phyloP scores from a whole-genome alignment of 2,113 vertebrate genomes.

The Pteronura brasiliensis region DNA sequence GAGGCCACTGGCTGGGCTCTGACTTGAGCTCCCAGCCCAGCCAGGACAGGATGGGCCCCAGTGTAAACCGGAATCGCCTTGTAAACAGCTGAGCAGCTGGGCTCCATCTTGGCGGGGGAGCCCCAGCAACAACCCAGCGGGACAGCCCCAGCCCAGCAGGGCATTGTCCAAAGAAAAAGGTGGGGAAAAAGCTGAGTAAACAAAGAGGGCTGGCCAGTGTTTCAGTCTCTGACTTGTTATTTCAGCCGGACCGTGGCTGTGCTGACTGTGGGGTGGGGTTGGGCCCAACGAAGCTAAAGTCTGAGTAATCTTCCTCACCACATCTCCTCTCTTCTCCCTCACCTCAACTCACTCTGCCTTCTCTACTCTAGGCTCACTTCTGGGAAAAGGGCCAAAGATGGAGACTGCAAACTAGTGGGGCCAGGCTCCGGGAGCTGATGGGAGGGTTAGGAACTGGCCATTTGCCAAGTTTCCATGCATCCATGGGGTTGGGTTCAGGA shows the following conservation, averaged over 20 bases:
- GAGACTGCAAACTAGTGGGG: background rate
- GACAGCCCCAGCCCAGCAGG: constrained; percentile 79
- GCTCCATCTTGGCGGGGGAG: constrained; percentile 81
- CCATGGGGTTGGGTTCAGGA: background rate
- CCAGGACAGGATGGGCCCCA: constrained; percentile 74
- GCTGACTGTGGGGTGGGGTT: constrained; percentile 57
- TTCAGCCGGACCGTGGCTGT: constrained; percentile 81
- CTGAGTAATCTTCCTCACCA: constrained; percentile 5
- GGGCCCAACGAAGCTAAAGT: constrained; percentile 53
- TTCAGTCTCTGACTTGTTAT: constrained; percentile 79
- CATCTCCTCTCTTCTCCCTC: background rate
- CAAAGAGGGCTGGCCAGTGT: constrained; percentile 78
- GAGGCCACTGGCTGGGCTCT: background rate
- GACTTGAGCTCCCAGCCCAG: background rate
- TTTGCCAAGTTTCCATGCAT: background rate
- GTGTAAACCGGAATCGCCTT: constrained; percentile 84
- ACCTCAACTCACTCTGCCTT: constrained; percentile 5
- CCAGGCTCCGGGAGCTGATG: background rate
- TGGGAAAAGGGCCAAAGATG: constrained; percentile 20
- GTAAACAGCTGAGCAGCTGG: constrained; percentile 87
- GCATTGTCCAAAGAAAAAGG: constrained; percentile 79
- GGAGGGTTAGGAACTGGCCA: background rate
- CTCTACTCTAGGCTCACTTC: constrained; percentile 51
- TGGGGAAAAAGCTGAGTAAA: constrained; percentile 84
- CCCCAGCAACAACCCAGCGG: constrained; percentile 74